Evolutionary conservation across 2,888 invertebrate genomes (phyloP), one percentile per base, ranked within the genome.

Genomic region (Watsonalla cultraria): DNA sequence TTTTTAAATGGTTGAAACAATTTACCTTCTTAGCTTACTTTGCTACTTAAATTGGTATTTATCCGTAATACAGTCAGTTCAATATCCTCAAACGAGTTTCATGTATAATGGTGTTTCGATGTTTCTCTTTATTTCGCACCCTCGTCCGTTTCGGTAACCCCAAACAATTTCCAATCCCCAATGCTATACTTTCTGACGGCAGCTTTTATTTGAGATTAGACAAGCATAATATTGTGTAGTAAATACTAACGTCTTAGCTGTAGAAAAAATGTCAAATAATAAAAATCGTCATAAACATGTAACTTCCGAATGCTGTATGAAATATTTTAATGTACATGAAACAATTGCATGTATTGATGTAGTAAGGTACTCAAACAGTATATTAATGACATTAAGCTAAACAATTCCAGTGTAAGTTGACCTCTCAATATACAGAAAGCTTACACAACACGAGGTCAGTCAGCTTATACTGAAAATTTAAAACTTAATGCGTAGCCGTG

Each of bases 61-160:
- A 58, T 54, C 51, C 54, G 54, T 11, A 11, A 11, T 64, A 60
- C 64, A 37, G 70, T 70, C 61, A 70, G 63, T 70, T 64, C 62
- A 70, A 63, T 70, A 60, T 74, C 70, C 72, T 71, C 64, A 65
- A 73, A 64, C 71, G 69, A 69, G 70, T 68, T 68, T 65, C 66
- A 24, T 24, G 4, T 73, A 78, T 82, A 79, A 78, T 83, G 75
- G 72, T 70, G 76, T 80, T 83, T 78, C 80, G 74, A 78, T 82
- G 78, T 83, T 84, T 79, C 76, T 76, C 77, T 78, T 76, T 78
- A 78, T 82, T 78, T 71, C 73, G 79, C 86, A 87, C 90, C 88
- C 89, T 57, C 54, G 54, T 64, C 60, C 57, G 70, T 72, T 72
- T 75, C 78, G 71, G 78, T 75, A 73, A 84, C 88, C 87, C 89